Evolutionary conservation across 2,888 invertebrate species (phyloP).

Genomic region (Epiblema foenella): DNA sequence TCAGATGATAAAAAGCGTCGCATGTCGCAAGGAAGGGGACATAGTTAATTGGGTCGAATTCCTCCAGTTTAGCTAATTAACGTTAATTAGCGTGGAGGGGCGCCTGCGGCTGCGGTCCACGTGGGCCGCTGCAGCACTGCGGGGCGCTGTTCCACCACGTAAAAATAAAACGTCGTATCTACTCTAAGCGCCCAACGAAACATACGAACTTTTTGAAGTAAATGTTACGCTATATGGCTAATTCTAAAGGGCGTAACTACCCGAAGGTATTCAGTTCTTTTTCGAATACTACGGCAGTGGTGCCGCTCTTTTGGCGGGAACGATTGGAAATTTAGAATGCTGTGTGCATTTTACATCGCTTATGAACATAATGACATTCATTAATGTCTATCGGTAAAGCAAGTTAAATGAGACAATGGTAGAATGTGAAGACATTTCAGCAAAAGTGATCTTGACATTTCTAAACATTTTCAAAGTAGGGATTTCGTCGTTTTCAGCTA

Average conservation of each 20-base stretch:
- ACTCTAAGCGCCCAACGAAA: not conserved
- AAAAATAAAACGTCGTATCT: conserved; percentile 11
- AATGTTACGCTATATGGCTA: not conserved
- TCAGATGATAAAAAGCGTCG: conserved; percentile 44
- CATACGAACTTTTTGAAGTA: not conserved
- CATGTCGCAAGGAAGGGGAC: conserved; percentile 50
- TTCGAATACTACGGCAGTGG: not conserved
- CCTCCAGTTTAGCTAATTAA: conserved; percentile 77
- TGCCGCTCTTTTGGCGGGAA: conserved; percentile 31
- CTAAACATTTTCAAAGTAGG: not conserved
- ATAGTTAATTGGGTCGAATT: conserved; percentile 72
- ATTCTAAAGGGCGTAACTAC: not conserved
- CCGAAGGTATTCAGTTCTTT: not conserved
- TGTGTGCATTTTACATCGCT: conserved; percentile 33
- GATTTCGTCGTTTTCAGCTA: not conserved
- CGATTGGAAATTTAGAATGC: conserved; percentile 11
- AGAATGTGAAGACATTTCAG: conserved; percentile 10
- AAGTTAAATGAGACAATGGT: conserved; percentile 31
- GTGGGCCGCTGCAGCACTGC: conserved; percentile 56
- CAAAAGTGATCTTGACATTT: conserved; percentile 12
- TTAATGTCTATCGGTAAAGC: conserved; percentile 23
- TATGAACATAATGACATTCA: conserved; percentile 28
- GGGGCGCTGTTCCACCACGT: conserved; percentile 19
- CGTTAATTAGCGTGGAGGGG: conserved; percentile 51
- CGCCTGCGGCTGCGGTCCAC: conserved; percentile 73